phyloP scores from a whole-genome alignment of 2,113 vertebrate genomes.

The Lophius piscatorius region DNA sequence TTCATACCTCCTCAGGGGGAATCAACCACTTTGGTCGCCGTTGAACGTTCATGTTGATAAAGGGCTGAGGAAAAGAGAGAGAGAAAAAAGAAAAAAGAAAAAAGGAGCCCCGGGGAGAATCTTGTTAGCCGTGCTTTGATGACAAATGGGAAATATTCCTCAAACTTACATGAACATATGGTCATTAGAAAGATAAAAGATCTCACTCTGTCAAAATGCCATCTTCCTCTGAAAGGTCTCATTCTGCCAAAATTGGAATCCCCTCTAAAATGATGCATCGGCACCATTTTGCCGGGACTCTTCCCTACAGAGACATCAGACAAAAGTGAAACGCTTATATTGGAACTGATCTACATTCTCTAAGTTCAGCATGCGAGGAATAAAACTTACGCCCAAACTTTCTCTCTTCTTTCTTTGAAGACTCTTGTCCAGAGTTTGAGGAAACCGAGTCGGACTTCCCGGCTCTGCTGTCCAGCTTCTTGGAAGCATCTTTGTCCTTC shows the following conservation, averaged over 20 bases:
- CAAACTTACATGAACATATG: not conserved
- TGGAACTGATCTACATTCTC: not conserved
- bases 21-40: conserved; percentile 79
- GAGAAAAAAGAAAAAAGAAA: not conserved
- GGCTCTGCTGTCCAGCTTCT: conserved; percentile 88
- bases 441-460: conserved; percentile 84
- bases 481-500: conserved; percentile 88
- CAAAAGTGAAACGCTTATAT: not conserved
- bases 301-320: conserved; percentile 79
- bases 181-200: conserved; percentile 8
- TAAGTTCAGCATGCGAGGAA: not conserved
- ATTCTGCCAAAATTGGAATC: conserved; percentile 81
- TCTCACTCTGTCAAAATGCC: conserved; percentile 90
- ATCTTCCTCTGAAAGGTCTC: conserved; percentile 86
- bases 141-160: not conserved
- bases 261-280: conserved; percentile 85
- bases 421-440: conserved; percentile 80
- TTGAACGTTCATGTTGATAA: conserved; percentile 67
- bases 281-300: conserved; percentile 88
- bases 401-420: conserved; percentile 90
- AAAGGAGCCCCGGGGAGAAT: no score
- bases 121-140: not conserved
- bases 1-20: conserved; percentile 78
- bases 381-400: conserved; percentile 87
- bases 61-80: conserved; percentile 56